Conservation (phyloP, 2,888 invertebrate species). For the Quadroppia sp. region DNA sequence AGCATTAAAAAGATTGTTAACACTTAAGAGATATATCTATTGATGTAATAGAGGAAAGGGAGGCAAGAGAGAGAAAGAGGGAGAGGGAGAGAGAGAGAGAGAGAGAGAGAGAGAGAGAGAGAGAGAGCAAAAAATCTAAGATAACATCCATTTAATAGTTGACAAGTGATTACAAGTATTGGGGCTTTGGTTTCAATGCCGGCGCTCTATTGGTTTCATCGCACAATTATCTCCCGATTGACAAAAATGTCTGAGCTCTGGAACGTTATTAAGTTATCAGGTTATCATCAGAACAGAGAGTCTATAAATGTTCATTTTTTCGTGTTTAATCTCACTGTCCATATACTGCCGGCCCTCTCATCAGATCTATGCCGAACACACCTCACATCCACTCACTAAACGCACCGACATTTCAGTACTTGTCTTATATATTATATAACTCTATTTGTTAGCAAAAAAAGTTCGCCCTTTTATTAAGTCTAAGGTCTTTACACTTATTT, state of each 20-base stretch:
- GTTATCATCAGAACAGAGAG: background rate
- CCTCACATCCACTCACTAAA: background rate
- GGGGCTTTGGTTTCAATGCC: constrained; percentile 24
- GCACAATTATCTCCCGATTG: constrained; percentile 26
- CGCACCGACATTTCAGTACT: background rate
- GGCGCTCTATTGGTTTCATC: background rate
- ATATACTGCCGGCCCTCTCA: background rate
- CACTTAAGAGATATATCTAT: background rate
- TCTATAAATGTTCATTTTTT: background rate
- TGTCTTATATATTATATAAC: background rate
- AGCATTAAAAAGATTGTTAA: constrained; percentile 28
- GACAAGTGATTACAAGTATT: constrained; percentile 31
- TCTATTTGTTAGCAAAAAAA: background rate
- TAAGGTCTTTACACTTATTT: background rate
- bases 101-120: background rate
- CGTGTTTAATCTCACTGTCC: constrained; percentile 2
- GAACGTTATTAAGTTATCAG: constrained; percentile 24
- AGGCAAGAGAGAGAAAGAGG: background rate
- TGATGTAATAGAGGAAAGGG: background rate
- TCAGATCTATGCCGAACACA: background rate
- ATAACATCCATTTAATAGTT: constrained; percentile 16
- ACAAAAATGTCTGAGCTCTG: constrained; percentile 12
- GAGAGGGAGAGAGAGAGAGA: background rate
- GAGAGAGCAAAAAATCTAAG: background rate
- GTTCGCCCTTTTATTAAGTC: constrained; percentile 12